These are phyloP conservation scores for Aphidius colemani DNA, from an alignment of 2,888 invertebrate species.

Conservation along the genomic window DNA sequence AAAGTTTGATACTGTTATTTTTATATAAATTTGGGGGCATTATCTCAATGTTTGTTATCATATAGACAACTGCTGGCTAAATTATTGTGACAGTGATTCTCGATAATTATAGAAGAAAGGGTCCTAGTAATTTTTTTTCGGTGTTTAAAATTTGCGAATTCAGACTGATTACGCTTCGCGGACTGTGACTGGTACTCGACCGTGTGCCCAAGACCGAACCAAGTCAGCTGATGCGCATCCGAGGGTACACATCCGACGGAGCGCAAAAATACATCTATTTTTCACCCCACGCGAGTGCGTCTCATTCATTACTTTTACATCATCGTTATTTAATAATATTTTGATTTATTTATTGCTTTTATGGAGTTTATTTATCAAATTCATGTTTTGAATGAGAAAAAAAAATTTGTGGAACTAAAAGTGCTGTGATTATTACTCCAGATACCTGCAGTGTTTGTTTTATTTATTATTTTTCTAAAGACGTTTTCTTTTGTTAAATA, in stretches of 20 bases:
- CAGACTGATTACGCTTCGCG: constrained; percentile 34
- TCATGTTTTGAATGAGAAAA: not conserved
- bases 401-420: not conserved
- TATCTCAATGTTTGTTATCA: not conserved
- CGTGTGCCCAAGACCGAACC: constrained; percentile 36
- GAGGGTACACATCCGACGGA: constrained; percentile 24
- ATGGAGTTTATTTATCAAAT: not conserved
- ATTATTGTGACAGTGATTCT: constrained; percentile 4
- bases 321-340: not conserved
- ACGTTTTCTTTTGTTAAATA: too few relatives aligned
- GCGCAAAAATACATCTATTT: constrained; percentile 18
- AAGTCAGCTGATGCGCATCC: constrained; percentile 34
- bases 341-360: constrained; percentile 1
- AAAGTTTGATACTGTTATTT: not conserved
- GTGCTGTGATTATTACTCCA: not conserved
- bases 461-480: not conserved
- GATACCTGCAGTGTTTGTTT: constrained; percentile 10
- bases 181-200: constrained; percentile 39
- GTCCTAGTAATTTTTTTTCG: not conserved
- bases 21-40: not conserved
- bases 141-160: constrained; percentile 7
- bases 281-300: constrained; percentile 18
- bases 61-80: constrained; percentile 3
- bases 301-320: not conserved
- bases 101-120: not conserved